Percentiles rank a stretch among this genome's conserved stretches.
Conservation (phyloP, 2,113 vertebrate genomes). For the Danio rerio region GRCz12tu NC_133177.1:40304001-40304500, state of each 20-base stretch:
- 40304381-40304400: not conserved
- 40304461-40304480: constrained; percentile 18
- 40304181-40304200: constrained; percentile 67
- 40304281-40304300: constrained; percentile 52
- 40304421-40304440: not conserved
- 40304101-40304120: not conserved
- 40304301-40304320: constrained; percentile 17
- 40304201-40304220: constrained; percentile 68
- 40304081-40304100: constrained; percentile 10
- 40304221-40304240: constrained; percentile 57
- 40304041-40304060: not conserved
- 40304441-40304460: not conserved
- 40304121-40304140: not conserved
- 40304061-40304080: constrained; percentile 29
- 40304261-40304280: constrained; percentile 48
- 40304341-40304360: not conserved
- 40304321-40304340: constrained; percentile 23
- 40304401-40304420: constrained; percentile 8
- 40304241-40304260: constrained; percentile 72
- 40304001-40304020: not conserved
- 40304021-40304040: not conserved
- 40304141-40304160: constrained; percentile 46
- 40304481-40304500: constrained; percentile 28
- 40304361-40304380: not conserved
- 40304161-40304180: constrained; percentile 61